Evolutionary conservation across 2,113 vertebrate species (phyloP).

Genomic region (Oriolus oriolus): DNA sequence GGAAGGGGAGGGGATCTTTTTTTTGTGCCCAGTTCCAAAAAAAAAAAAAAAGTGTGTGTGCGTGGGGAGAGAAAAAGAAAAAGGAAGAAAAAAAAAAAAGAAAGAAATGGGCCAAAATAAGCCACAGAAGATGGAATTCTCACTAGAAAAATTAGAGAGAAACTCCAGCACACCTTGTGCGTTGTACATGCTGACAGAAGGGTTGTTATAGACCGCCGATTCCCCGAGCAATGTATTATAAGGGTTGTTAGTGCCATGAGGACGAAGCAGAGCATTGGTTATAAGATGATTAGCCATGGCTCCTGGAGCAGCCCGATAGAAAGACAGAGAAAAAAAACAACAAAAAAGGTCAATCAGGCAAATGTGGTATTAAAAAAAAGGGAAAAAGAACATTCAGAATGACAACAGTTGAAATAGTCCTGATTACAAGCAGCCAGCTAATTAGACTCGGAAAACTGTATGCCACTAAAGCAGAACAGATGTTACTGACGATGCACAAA

Average conservation of each 20-base stretch:
- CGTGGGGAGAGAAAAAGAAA: neutral
- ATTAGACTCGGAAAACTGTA: conserved; percentile 69
- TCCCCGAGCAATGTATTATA: conserved; percentile 99
- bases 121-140: conserved; percentile 76
- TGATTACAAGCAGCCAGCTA: conserved; percentile 77
- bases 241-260: conserved; percentile 99
- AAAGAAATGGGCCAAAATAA: conserved; percentile 70
- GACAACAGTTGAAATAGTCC: conserved; percentile 83
- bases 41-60: neutral
- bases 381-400: conserved; percentile 80
- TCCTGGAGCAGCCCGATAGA: conserved; percentile 94
- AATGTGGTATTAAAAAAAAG: conserved; percentile 81
- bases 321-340: conserved; percentile 85
- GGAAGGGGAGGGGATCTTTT: neutral
- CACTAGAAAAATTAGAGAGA: conserved; percentile 76
- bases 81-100: neutral
- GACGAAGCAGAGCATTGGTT: conserved; percentile 99
- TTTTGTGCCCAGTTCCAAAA: conserved; percentile 6
- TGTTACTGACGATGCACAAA: conserved; percentile 67
- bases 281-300: conserved; percentile 99
- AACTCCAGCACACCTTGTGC: conserved; percentile 97
- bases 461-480: conserved; percentile 71
- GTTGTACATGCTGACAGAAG: conserved; percentile 99
- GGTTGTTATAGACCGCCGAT: conserved; percentile 99
- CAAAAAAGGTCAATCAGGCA: conserved; percentile 90